Conservation (phyloP, 2,888 invertebrate genomes). For the Diplazon laetatorius region DNA sequence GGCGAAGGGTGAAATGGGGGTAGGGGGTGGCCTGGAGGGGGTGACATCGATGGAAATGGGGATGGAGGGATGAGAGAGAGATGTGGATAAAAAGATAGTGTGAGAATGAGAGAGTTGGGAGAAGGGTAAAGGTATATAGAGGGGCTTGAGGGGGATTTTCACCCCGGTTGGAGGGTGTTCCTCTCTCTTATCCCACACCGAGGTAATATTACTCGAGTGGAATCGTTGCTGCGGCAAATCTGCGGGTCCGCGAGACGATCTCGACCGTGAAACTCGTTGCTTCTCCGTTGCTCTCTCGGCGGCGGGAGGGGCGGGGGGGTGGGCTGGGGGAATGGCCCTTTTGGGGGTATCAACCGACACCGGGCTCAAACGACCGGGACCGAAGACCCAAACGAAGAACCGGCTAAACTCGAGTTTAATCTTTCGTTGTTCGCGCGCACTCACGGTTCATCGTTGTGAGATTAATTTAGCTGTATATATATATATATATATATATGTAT, state of each 20-base stretch:
- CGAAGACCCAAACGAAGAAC: slow-evolving; percentile 17
- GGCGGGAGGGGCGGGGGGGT: no score
- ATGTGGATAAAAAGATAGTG: slow-evolving; percentile 64
- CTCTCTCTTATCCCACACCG: slow-evolving; percentile 60
- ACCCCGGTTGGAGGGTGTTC: slow-evolving; percentile 68
- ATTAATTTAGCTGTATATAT: slow-evolving; percentile 15
- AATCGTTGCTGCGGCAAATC: slow-evolving; percentile 78
- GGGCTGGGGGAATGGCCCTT: no score
- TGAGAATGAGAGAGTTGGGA: no score
- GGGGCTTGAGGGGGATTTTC: slow-evolving; percentile 59
- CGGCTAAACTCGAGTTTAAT: slow-evolving; percentile 25
- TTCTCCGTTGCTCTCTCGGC: not conserved
- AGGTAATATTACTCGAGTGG: slow-evolving; percentile 64
- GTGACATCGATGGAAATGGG: not conserved
- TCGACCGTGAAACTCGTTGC: slow-evolving; percentile 58
- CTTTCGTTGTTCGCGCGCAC: slow-evolving; percentile 16
- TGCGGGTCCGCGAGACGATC: slow-evolving; percentile 74
- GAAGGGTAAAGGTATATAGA: no score
- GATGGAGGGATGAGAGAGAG: slow-evolving; percentile 48
- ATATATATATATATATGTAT: no score
- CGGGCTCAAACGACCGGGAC: not conserved
- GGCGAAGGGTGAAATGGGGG: slow-evolving; percentile 43
- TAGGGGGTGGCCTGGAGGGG: slow-evolving; percentile 31
- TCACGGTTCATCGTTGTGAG: slow-evolving; percentile 16
- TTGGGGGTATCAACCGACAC: not conserved